These are phyloP conservation scores for Circaetus cinerascens DNA, from an alignment of 2,113 vertebrate species.

Conservation along the genomic window DNA sequence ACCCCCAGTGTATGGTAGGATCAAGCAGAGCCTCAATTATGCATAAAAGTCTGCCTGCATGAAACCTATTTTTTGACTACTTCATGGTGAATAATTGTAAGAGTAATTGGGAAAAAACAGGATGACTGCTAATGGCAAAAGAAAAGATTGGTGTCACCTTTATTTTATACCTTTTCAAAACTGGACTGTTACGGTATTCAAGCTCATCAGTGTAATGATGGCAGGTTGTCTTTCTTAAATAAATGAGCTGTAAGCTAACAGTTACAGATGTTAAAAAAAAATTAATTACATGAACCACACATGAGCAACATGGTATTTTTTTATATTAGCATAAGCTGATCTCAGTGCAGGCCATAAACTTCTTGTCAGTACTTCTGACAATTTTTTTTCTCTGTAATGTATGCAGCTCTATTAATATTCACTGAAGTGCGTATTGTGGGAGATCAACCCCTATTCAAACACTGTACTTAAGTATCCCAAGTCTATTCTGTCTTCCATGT, in stretches of 20 bases:
- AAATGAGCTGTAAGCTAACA: not conserved
- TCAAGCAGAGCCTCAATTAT: slow-evolving; percentile 31
- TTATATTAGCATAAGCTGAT: not conserved
- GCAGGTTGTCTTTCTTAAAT: not conserved
- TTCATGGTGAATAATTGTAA: not conserved
- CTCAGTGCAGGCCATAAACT: not conserved
- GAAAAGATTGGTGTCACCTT: not conserved
- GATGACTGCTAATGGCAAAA: not conserved
- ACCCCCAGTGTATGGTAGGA: not conserved
- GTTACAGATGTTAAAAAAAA: not conserved
- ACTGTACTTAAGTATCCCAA: not conserved
- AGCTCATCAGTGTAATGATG: not conserved
- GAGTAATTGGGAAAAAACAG: not conserved
- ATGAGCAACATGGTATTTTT: not conserved
- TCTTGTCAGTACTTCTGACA: not conserved
- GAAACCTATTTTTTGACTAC: not conserved
- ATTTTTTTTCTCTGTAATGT: not conserved
- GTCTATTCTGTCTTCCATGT: not conserved
- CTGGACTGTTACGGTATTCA: not conserved
- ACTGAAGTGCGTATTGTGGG: not conserved
- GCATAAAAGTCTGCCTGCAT: not conserved
- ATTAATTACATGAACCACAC: not conserved
- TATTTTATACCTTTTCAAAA: not conserved
- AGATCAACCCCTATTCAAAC: not conserved
- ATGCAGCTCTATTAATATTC: not conserved